Percentiles rank a stretch among this genome's conserved stretches.
phyloP scores from a whole-genome alignment of 1,140 invertebrate genomes.

The Apis mellifera region DNA sequence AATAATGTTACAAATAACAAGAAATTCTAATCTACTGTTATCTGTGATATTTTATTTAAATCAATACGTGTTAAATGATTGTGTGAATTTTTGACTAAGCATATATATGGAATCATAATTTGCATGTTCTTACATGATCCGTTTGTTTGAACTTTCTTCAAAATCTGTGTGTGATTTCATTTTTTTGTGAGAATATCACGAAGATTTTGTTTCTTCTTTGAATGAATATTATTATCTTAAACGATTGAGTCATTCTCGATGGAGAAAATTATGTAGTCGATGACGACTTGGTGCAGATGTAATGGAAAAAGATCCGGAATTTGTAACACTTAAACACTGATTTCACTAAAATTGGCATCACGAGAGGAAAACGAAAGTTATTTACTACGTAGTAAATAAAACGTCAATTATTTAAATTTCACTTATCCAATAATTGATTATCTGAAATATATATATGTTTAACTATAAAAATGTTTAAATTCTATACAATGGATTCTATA shows the following conservation, averaged over 20 bases:
- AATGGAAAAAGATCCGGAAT: too few species aligned
- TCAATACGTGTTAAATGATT: not conserved
- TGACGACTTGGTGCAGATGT: not conserved
- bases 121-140: not conserved
- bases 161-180: not conserved
- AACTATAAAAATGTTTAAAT: too few species aligned
- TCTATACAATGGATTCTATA: too few species aligned
- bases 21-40: too few species aligned
- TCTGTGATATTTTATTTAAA: too few species aligned
- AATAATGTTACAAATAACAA: too few species aligned
- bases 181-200: not conserved
- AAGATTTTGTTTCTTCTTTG: not conserved
- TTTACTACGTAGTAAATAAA: too few species aligned
- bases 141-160: constrained; percentile 15
- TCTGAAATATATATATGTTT: too few species aligned
- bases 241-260: not conserved
- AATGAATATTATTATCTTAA: not conserved
- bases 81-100: not conserved
- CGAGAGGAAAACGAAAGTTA: not conserved
- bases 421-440: too few species aligned
- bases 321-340: not conserved
- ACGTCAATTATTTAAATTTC: too few species aligned
- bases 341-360: not conserved
- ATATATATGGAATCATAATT: not conserved
- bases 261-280: not conserved